Evolutionary conservation across 2,888 invertebrate genomes (phyloP).

Genomic region (Brachyptera putata): DNA sequence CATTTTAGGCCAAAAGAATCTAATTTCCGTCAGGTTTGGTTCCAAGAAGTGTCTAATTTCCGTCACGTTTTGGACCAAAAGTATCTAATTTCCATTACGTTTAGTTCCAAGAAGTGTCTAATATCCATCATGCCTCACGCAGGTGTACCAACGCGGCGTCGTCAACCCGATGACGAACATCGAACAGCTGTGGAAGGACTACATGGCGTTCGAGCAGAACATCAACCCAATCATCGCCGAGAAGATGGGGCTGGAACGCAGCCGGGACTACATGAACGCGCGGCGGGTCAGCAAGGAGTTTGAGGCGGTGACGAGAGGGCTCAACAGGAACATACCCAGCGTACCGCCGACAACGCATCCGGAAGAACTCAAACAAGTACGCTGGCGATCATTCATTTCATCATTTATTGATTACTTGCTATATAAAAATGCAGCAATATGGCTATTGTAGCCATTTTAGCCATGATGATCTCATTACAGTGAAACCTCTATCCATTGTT

Average conservation of each 20-base stretch:
- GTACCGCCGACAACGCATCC: constrained; percentile 89
- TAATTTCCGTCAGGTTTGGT: too few relatives aligned
- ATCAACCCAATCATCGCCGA: constrained; percentile 89
- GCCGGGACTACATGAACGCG: constrained; percentile 97
- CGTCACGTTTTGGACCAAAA: too few relatives aligned
- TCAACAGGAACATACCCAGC: constrained; percentile 93
- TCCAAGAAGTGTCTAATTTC: too few relatives aligned
- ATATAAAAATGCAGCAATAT: too few relatives aligned
- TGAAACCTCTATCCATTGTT: too few relatives aligned
- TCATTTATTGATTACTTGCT: background rate
- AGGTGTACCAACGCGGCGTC: constrained; percentile 93
- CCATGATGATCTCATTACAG: too few relatives aligned
- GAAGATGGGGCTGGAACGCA: constrained; percentile 95
- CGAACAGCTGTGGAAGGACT: constrained; percentile 96
- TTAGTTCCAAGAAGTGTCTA: too few relatives aligned
- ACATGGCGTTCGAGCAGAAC: constrained; percentile 92
- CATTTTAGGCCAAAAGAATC: too few relatives aligned
- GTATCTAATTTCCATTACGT: too few relatives aligned
- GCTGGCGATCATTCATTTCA: constrained; percentile 22
- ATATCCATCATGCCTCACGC: too few relatives aligned
- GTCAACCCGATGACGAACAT: constrained; percentile 96
- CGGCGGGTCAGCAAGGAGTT: constrained; percentile 93
- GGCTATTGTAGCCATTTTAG: too few relatives aligned
- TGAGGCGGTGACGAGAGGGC: constrained; percentile 89
- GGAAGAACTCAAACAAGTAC: constrained; percentile 89